Base-by-base conservation (phyloP, 2,797 vertebrate genomes). In the Carduelis carduelis region DNA sequence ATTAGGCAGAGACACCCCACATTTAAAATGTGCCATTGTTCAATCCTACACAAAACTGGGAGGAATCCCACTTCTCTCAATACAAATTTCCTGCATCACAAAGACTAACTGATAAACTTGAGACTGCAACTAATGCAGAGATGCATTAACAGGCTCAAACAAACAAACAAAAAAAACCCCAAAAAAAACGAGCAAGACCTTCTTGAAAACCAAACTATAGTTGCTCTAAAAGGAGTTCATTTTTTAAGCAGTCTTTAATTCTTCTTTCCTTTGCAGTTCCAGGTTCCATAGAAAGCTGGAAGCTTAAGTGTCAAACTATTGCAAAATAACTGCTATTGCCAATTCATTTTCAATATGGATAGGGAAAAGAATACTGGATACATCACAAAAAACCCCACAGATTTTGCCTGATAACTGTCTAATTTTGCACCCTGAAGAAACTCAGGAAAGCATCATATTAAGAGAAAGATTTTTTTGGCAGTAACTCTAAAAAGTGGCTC, bases 11-110 rank as follows among this genome's bases (percentile, higher is more conserved):
- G 91, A 96, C 34, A 76, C 74, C 90, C 90, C 83, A 86, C 89
- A 90, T 82, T 87, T 76, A n/a, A 95, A 93, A 91, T 75, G 61
- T 87, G 84, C 85, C 79, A 93, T 94, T 96, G 94, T 95, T 94
- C 80, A 83, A 59, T 87, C 82, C 93, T 69, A 72, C 87, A 80
- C 47, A 84, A 65, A 90, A 78, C 85, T 82, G 57, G 50, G 74
- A 87, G 70, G 56, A 93, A 91, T 93, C 83, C 85, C 78, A 78
- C 61, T 91, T 32, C 10, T 70, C 60, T 95, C 91, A 71, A 59
- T 26, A 83, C 35, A 78, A 79, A 43, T 22, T 81, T 72, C 72
- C 82, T 57, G 55, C 70, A 47, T 68, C 66, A 77, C 65, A 91
- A 83, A 91, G 3, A 41, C 21, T 49, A 55, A 79, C 68, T 59